Evolutionary conservation across 2,888 invertebrate species (phyloP), one percentile per base, ranked within the genome.

Genomic region (Plemyria rubiginata): DNA sequence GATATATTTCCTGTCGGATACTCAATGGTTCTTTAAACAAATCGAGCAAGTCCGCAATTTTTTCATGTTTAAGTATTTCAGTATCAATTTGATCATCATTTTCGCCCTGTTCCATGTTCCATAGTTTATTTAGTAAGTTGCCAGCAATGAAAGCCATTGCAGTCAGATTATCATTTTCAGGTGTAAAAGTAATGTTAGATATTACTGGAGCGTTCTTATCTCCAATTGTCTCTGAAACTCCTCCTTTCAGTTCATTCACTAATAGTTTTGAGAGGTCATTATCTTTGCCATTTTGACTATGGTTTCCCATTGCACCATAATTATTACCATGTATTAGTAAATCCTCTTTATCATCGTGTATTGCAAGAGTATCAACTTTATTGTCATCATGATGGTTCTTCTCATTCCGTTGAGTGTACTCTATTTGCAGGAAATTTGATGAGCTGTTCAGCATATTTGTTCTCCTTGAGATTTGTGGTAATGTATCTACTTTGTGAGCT

Each of bases 61-160:
- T 92, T 52, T 88, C 82, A 60, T 88, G 87, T 74, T 89, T 90
- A 11, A 90, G 61, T 13, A 70, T 66, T 63, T 92, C 89, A 4
- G 81, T 82, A 76, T 90, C 88, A 32, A 78, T 68, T 0, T 87
- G 82, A 48, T 84, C 81, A 15, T 79, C 81, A 41, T 68, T 76
- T 2, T 75, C 66, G 58, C 86, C 86, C 71, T 86, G 88, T 73
- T 91, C 89, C 76, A 92, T 86, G 61, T 87, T 84, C 92, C 92
- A 92, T 36, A 92, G 68, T 70, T 88, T 88, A 66, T 88, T 90
- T n/a, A 92, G 70, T 43, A 92, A 70, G 74, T 90, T 90, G 0
- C 92, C 92, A 68, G 92, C 92, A 63, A 92, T 92, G 32, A 85
- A 90, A 0, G 90, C 85, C 86, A 92, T 88, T 29, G 92, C 90